phyloP scores from a whole-genome alignment of 2,888 invertebrate genomes.

The Chymomyza caudatula region DNA sequence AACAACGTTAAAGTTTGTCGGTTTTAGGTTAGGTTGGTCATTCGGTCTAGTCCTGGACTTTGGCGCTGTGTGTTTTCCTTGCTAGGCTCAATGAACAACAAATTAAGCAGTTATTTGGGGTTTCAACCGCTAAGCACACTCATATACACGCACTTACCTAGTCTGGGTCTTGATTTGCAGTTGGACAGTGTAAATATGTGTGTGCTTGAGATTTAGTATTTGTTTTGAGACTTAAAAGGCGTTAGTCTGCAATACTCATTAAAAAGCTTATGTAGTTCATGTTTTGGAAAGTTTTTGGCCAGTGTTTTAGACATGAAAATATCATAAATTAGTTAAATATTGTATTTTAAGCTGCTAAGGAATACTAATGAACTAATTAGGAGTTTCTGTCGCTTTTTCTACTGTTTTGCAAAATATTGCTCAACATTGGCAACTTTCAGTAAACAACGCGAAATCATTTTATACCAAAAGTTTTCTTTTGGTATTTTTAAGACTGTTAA shows the following conservation, averaged over 20 bases:
- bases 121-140: slow-evolving; percentile 24
- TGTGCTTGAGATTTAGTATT: background rate
- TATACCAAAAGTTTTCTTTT: no score
- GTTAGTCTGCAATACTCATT: background rate
- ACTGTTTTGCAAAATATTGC: no score
- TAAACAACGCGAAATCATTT: no score
- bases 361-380: no score
- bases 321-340: no score
- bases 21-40: background rate
- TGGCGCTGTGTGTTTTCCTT: slow-evolving; percentile 2
- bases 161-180: background rate
- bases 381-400: no score
- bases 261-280: background rate
- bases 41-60: background rate
- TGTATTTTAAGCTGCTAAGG: no score
- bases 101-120: slow-evolving; percentile 68
- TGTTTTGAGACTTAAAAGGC: background rate
- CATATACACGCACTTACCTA: background rate
- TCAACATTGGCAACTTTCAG: no score
- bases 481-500: no score
- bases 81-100: slow-evolving; percentile 47
- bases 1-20: slow-evolving; percentile 45
- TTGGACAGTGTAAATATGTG: background rate
- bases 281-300: background rate
- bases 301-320: background rate